Evolutionary conservation across 2,888 invertebrate species (phyloP), one percentile per base, ranked within the genome.

Genomic region (Drosophila mayaguana): DNA sequence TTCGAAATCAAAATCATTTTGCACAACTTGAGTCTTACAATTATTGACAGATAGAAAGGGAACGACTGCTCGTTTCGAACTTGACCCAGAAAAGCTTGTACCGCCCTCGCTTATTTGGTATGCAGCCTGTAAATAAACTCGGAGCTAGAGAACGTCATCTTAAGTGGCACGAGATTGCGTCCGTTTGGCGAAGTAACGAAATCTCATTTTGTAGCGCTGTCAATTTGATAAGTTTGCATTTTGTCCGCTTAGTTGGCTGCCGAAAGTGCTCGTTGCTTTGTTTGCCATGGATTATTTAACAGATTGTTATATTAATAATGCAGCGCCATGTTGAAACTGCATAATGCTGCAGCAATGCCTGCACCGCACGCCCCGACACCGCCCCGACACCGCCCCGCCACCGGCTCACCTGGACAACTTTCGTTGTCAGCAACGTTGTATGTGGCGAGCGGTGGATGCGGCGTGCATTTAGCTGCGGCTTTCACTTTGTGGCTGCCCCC

Each of bases 301-400:
- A 62, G 54, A 67, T 72, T 78, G 75, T 71, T 71, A 32, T 67
- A 83, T 83, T 73, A 88, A 86, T 83, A 88, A 78, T 81, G 79
- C 81, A 86, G 64, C 60, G 53, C 54, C 59, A 76, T 60, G 83
- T 54, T 86, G 79, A 75, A 86, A 86, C 81, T 72, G 74, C 64
- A 84, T 83, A 72, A 86, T 83, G 70, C 63, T 69, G 56, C 62
- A 62, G 78, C 76, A 68, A 55, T 74, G 74, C 75, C 74, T 69
- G 42, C 65, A 67, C 61, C 69, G 63, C 67, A 54, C 45, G 40
- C n/a, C 32, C 11, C 22, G 20, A 5, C 4, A 3, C 9, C 16
- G 2, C 7, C 28, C 8, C 3, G 22, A 0, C n/a, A 28, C 38
- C 38, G 7, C 38, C 8, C 1, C 18, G n/a, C 6, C 7, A 7